Percentiles rank a stretch among this genome's conserved stretches.
phyloP scores from a whole-genome alignment of 1,140 invertebrate genomes.

The Lithobius niger region DNA sequence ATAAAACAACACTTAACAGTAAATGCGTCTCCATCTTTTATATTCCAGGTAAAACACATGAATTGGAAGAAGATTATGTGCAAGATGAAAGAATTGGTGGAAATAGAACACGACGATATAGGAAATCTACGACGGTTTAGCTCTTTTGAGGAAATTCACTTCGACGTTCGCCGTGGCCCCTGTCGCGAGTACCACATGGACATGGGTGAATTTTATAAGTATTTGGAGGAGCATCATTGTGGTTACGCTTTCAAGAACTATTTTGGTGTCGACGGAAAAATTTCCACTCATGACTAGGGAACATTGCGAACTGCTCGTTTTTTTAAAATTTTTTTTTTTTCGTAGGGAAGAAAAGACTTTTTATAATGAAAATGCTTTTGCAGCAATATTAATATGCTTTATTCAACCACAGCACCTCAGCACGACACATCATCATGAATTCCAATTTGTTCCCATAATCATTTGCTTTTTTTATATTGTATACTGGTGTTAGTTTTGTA shows the following conservation, averaged over 20 bases:
- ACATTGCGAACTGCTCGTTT: no score
- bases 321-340: no score
- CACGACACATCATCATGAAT: no score
- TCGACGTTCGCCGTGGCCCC: slow-evolving; percentile 39
- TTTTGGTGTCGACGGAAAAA: slow-evolving; percentile 50
- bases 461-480: no score
- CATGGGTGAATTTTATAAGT: slow-evolving; percentile 56
- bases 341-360: no score
- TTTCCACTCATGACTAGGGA: slow-evolving; percentile 5
- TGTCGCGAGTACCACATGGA: slow-evolving; percentile 48
- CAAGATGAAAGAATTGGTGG: slow-evolving; percentile 33
- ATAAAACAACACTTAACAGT: no score
- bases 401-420: no score
- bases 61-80: slow-evolving; percentile 42
- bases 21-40: no score
- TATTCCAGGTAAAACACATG: slow-evolving; percentile 38
- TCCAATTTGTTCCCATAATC: no score
- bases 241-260: slow-evolving; percentile 56
- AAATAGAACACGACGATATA: slow-evolving; percentile 38
- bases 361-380: no score
- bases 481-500: no score
- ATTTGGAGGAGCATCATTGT: slow-evolving; percentile 46
- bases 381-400: no score
- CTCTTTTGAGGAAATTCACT: slow-evolving; percentile 53
- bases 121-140: slow-evolving; percentile 45